Conservation (phyloP, 1,140 invertebrate species). For the Gonioctena quinquepunctata region DNA sequence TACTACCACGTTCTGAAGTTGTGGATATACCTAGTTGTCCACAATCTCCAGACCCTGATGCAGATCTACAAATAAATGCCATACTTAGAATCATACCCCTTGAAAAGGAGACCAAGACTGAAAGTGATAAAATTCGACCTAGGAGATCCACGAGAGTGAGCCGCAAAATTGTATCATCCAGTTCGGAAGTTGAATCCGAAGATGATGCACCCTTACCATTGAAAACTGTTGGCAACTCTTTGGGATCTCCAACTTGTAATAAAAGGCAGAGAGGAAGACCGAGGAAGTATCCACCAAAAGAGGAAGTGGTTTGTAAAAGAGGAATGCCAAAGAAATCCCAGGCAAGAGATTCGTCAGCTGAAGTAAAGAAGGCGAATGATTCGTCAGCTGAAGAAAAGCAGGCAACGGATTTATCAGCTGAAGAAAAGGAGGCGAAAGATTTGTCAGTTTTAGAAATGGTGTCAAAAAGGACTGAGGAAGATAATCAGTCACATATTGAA, state of each 20-base stretch:
- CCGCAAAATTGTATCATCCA: not conserved
- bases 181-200: not conserved
- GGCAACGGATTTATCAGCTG: no score
- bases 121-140: no score
- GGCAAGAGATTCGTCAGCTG: not conserved
- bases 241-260: no score
- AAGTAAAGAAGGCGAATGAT: no score
- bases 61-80: not conserved
- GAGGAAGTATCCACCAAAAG: not conserved
- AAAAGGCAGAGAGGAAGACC: not conserved
- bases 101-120: not conserved
- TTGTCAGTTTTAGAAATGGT: no score
- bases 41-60: not conserved
- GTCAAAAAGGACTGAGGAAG: not conserved
- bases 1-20: not conserved
- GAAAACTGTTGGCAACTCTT: no score
- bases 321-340: not conserved
- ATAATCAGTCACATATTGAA: no score
- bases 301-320: not conserved
- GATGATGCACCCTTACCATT: no score
- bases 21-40: not conserved
- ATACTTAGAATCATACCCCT: not conserved
- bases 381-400: no score
- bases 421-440: not conserved
- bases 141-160: not conserved